Evolutionary conservation across 2,113 vertebrate species (phyloP), one percentile per base, ranked within the genome.

Genomic region (Vimba vimba): DNA sequence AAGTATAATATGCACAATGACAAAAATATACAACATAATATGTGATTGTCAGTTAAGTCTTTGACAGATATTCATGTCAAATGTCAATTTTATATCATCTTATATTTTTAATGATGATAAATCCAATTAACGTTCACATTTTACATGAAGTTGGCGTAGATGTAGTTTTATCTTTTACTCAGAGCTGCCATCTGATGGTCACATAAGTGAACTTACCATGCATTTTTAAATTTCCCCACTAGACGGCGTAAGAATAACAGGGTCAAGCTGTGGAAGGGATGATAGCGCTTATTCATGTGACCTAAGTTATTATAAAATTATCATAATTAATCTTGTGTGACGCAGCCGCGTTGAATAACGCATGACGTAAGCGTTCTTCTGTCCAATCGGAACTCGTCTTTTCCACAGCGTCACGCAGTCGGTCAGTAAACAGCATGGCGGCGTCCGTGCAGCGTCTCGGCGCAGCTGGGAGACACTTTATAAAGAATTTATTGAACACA

Each of bases 351-450:
- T 36, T 74, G 43, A 15, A 47, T 25, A 55, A 55, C 47, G 25
- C 45, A 21, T 83, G 62, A 83, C 81, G 50, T 39, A 59, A 4
- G 10, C 50, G 4, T 15, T 7, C 19, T 15, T 52, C 60, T 47
- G 30, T 39, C 81, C 81, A 83, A 83, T 73, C 66, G 50, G 64
- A 69, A 8, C 27, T 57, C 50, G 66, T 36, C 43, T 30, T n/a
- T 57, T 25, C 17, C 4, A 19, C 78, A n/a, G 77, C 88, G 66
- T 75, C 4, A 6, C 2, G 11, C 55, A 30, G 39, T 47, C 21
- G 8, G 43, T 43, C 43, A 25, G 85, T 60, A 92, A 93, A 90
- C 92, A 94, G 83, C 19, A 96, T 96, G 95, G 94, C 94, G 88
- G 87, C 88, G 89, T 92, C 91, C 82, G 1, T 94, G 45, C 92